These are phyloP conservation scores for Phoronis australis DNA, from an alignment of 2,888 invertebrate genomes.

Conservation along the genomic window DNA sequence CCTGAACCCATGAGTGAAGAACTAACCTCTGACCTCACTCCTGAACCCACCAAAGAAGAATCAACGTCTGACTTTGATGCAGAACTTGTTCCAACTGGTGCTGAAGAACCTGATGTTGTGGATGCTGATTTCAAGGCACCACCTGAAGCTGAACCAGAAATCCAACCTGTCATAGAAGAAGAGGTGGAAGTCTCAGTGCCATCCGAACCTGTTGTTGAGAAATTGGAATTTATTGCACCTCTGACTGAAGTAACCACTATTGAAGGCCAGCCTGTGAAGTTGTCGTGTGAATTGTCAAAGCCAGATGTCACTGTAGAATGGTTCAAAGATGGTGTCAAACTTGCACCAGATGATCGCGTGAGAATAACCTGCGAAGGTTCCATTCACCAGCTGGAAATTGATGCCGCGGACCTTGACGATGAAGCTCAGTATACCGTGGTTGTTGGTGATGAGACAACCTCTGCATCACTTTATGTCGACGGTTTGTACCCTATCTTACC, in stretches of 20 bases:
- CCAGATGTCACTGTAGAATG: slow-evolving; percentile 37
- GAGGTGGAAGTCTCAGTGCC: too few relatives aligned
- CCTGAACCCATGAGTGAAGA: too few relatives aligned
- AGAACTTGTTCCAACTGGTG: too few relatives aligned
- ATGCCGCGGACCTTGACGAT: slow-evolving; percentile 71
- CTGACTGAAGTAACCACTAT: slow-evolving; percentile 33
- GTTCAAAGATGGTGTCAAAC: slow-evolving; percentile 45
- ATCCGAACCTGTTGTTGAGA: too few relatives aligned
- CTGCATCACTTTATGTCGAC: slow-evolving; percentile 74
- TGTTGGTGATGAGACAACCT: slow-evolving; percentile 64
- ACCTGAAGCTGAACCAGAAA: too few relatives aligned
- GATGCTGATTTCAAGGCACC: too few relatives aligned
- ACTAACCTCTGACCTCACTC: too few relatives aligned
- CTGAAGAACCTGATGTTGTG: too few relatives aligned
- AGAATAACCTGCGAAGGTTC: slow-evolving; percentile 28
- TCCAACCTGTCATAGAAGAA: too few relatives aligned
- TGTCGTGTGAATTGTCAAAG: slow-evolving; percentile 40
- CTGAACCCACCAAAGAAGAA: too few relatives aligned
- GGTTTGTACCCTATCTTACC: too few relatives aligned
- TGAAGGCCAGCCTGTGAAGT: slow-evolving; percentile 41
- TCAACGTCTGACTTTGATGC: too few relatives aligned
- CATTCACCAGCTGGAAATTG: slow-evolving; percentile 76
- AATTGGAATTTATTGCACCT: slow-evolving; percentile 37
- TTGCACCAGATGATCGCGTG: slow-evolving; percentile 34
- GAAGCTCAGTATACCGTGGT: slow-evolving; percentile 78